phyloP scores from a whole-genome alignment of 2,797 vertebrate species.

The Nyctibius grandis region DNA sequence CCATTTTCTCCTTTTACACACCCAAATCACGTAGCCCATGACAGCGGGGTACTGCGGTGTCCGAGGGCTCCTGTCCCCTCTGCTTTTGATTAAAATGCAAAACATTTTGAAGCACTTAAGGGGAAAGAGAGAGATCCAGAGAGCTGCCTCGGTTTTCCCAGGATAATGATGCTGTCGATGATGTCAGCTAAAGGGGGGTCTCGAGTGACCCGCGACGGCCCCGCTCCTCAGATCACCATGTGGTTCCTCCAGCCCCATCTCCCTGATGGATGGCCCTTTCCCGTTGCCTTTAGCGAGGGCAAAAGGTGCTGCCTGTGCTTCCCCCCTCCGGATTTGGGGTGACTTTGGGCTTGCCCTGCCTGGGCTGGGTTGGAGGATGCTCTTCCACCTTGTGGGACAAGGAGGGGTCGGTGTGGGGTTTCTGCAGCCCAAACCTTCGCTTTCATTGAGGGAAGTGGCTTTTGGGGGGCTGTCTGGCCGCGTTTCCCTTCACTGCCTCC shows the following conservation, averaged over 20 bases:
- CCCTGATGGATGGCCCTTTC: background rate
- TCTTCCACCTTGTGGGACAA: accelerated
- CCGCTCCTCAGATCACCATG: background rate
- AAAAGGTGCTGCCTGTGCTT: background rate
- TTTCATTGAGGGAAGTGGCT: background rate
- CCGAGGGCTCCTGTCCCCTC: background rate
- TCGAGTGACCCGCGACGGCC: background rate
- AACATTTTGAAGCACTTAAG: background rate
- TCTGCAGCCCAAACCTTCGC: background rate
- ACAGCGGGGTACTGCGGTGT: accelerated
- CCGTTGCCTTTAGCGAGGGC: background rate
- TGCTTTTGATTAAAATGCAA: background rate
- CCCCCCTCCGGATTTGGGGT: background rate
- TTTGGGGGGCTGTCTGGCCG: background rate
- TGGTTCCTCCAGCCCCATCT: background rate
- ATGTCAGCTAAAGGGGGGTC: background rate
- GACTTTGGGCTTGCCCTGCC: background rate
- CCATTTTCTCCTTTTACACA: background rate
- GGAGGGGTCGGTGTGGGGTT: background rate
- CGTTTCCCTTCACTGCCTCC: background rate
- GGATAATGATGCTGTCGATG: background rate
- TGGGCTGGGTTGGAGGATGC: background rate
- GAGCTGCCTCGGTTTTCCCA: accelerated
- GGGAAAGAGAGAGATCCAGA: background rate
- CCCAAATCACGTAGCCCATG: accelerated